Conservation (phyloP, 2,113 vertebrate genomes). For the Pyxicephalus adspersus region DNA sequence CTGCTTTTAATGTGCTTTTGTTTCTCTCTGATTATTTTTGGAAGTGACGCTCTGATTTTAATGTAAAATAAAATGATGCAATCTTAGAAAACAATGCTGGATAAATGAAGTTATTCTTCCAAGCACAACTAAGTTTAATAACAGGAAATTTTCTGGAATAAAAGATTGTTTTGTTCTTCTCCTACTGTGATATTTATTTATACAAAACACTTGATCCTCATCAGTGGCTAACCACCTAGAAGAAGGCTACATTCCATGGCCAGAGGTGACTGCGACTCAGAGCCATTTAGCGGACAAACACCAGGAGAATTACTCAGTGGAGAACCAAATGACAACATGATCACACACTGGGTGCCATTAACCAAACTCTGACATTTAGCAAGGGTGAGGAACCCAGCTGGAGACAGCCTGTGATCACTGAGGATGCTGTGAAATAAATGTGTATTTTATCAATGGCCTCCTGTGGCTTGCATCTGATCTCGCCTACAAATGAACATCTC, state of each 20-base stretch:
- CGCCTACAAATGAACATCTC: constrained; percentile 31
- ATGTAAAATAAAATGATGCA: no score
- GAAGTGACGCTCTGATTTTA: no score
- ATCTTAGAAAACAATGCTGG: no score
- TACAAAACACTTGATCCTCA: constrained; percentile 35
- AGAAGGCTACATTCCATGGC: constrained; percentile 29
- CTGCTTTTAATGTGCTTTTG: no score
- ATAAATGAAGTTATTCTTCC: background rate
- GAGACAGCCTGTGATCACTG: constrained; percentile 18
- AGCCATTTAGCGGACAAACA: constrained; percentile 3
- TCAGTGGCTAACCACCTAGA: constrained; percentile 5
- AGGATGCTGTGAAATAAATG: constrained; percentile 4
- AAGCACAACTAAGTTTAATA: background rate
- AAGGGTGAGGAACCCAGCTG: constrained; percentile 37
- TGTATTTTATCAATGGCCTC: constrained; percentile 39
- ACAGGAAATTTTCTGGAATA: background rate
- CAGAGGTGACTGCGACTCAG: constrained; percentile 15
- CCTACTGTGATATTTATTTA: constrained; percentile 43
- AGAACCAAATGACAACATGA: constrained; percentile 43
- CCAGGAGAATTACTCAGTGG: background rate
- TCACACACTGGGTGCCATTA: constrained; percentile 38
- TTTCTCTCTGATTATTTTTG: no score
- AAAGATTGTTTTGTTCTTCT: constrained; percentile 3
- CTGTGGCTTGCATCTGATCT: constrained; percentile 43
- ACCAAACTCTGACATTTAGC: constrained; percentile 40